phyloP scores from a whole-genome alignment of 2,113 vertebrate species.

The Cynoglossus semilaevis region DNA sequence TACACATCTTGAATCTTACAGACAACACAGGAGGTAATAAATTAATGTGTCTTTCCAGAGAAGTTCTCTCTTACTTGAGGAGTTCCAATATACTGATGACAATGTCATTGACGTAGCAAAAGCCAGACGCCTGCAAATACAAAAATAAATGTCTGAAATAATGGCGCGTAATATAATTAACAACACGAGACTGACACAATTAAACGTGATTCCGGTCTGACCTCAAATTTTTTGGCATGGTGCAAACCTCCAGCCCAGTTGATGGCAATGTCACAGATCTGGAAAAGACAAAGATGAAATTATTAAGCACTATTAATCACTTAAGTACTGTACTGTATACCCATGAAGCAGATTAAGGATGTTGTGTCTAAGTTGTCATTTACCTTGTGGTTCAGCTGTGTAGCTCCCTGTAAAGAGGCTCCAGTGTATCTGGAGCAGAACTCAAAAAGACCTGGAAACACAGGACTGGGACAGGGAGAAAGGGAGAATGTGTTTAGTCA shows the following conservation, averaged over 20 bases:
- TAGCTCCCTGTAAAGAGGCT: slow-evolving; percentile 95
- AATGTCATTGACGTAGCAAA: slow-evolving; percentile 98
- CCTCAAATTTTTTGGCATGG: slow-evolving; percentile 99
- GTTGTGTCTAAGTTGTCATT: neutral
- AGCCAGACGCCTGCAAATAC: slow-evolving; percentile 88
- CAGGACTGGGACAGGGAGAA: slow-evolving; percentile 78
- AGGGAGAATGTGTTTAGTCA: neutral
- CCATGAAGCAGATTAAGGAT: too few relatives aligned
- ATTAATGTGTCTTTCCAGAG: neutral
- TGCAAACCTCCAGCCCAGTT: slow-evolving; percentile 98
- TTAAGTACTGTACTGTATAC: too few relatives aligned
- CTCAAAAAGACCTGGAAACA: slow-evolving; percentile 97
- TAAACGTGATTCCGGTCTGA: slow-evolving; percentile 43
- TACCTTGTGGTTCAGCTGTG: slow-evolving; percentile 98
- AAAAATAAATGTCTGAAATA: neutral
- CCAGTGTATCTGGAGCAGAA: slow-evolving; percentile 98
- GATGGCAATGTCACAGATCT: slow-evolving; percentile 99
- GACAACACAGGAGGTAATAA: neutral
- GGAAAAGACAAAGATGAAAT: slow-evolving; percentile 33
- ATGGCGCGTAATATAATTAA: neutral
- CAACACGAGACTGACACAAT: neutral
- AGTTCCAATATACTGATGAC: slow-evolving; percentile 98
- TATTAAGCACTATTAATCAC: too few relatives aligned
- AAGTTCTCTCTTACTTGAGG: slow-evolving; percentile 84
- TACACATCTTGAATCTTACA: neutral